phyloP scores from a whole-genome alignment of 2,888 invertebrate species.

The Dusona sp. region DNA sequence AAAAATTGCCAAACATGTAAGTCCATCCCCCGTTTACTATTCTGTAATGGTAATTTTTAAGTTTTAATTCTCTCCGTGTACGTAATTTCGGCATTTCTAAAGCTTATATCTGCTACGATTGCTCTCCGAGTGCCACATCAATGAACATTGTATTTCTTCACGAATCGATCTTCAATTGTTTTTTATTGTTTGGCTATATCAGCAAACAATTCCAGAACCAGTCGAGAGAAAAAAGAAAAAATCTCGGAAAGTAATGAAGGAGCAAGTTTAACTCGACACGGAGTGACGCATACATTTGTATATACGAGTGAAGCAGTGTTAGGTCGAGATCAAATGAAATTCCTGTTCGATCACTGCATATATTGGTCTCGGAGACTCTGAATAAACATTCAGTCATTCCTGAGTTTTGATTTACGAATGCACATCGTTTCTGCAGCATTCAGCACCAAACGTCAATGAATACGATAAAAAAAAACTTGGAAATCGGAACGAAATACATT shows the following conservation, averaged over 20 bases:
- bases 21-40: too few relatives aligned
- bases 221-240: neutral
- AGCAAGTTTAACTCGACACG: neutral
- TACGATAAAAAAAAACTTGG: neutral
- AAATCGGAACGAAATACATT: neutral
- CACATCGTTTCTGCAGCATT: neutral
- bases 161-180: too few relatives aligned
- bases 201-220: neutral
- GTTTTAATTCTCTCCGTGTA: too few relatives aligned
- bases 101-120: slow-evolving; percentile 1
- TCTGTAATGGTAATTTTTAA: too few relatives aligned
- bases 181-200: too few relatives aligned
- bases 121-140: neutral
- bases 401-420: neutral
- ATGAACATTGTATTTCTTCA: too few relatives aligned
- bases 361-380: slow-evolving; percentile 3
- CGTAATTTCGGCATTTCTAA: slow-evolving; percentile 5
- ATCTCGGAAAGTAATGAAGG: neutral
- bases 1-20: too few relatives aligned
- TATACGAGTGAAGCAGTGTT: neutral
- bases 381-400: neutral
- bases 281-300: neutral
- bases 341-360: slow-evolving; percentile 2
- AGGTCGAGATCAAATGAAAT: slow-evolving; percentile 42
- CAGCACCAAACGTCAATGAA: neutral